phyloP scores from a whole-genome alignment of 2,888 invertebrate genomes.

The Digitonthophagus gazella region DNA sequence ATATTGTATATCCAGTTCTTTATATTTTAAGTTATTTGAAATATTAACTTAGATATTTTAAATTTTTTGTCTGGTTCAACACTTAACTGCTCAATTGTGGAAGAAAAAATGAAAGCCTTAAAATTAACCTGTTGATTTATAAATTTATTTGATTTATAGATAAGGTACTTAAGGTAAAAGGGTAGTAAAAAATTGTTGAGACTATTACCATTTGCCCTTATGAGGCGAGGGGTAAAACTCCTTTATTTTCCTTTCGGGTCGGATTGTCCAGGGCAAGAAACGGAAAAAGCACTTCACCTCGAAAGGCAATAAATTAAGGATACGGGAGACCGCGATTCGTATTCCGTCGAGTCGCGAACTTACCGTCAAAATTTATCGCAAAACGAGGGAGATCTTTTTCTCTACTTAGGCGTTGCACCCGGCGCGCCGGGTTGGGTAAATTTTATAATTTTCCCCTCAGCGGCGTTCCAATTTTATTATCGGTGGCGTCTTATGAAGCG shows the following conservation, averaged over 20 bases:
- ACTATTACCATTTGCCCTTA: too few relatives aligned
- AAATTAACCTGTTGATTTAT: too few relatives aligned
- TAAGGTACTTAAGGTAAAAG: too few relatives aligned
- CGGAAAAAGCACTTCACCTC: not conserved
- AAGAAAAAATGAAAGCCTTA: too few relatives aligned
- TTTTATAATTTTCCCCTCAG: not conserved
- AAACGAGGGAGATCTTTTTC: not conserved
- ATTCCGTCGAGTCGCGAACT: not conserved
- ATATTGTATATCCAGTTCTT: too few relatives aligned
- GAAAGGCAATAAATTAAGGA: not conserved
- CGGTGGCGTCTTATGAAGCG: constrained; percentile 4
- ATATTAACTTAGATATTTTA: too few relatives aligned
- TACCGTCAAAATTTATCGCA: not conserved
- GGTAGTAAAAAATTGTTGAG: too few relatives aligned
- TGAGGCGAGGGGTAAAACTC: too few relatives aligned
- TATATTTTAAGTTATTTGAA: too few relatives aligned
- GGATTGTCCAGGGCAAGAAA: not conserved
- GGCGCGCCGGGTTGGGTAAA: not conserved
- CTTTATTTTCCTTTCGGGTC: not conserved
- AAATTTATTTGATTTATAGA: too few relatives aligned
- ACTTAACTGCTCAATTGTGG: too few relatives aligned
- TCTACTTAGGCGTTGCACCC: not conserved
- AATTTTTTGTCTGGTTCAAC: too few relatives aligned
- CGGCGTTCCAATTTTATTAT: not conserved
- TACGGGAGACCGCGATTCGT: not conserved